Evolutionary conservation across 2,113 vertebrate genomes (phyloP).

Genomic region (Esox niger): DNA sequence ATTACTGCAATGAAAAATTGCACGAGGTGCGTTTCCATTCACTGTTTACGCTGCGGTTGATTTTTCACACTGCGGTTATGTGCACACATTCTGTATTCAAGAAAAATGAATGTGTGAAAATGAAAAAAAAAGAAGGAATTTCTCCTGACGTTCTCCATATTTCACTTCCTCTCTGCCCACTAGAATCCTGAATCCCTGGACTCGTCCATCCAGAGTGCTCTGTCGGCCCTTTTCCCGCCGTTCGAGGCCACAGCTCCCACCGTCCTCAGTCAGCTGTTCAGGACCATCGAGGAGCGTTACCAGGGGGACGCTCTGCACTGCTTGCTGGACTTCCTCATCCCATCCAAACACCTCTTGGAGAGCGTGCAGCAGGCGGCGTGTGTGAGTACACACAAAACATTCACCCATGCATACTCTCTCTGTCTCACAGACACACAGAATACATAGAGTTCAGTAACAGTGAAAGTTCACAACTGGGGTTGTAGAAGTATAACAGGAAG

Average conservation of each 20-base stretch:
- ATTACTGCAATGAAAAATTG: too few species aligned
- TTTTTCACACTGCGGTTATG: too few species aligned
- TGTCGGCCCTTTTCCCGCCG: constrained; percentile 86
- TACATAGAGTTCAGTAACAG: not conserved
- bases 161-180: not conserved
- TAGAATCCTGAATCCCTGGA: constrained; percentile 86
- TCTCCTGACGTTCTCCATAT: too few species aligned
- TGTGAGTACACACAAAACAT: constrained; percentile 79
- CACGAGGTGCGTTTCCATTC: too few species aligned
- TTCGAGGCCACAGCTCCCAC: constrained; percentile 88
- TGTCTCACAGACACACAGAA: not conserved
- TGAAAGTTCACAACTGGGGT: not conserved
- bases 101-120: not conserved
- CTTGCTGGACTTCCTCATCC: constrained; percentile 90
- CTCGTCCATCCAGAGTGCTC: constrained; percentile 81
- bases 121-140: not conserved
- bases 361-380: constrained; percentile 88
- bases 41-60: too few species aligned
- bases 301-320: constrained; percentile 86
- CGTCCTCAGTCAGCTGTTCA: constrained; percentile 89
- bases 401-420: not conserved
- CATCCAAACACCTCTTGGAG: constrained; percentile 88
- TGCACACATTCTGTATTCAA: too few species aligned
- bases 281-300: constrained; percentile 86
- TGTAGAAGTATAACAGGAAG: not conserved